Base-by-base conservation (phyloP, 64 coral and sea anemone genomes). In the Actinia tenebrosa region DNA sequence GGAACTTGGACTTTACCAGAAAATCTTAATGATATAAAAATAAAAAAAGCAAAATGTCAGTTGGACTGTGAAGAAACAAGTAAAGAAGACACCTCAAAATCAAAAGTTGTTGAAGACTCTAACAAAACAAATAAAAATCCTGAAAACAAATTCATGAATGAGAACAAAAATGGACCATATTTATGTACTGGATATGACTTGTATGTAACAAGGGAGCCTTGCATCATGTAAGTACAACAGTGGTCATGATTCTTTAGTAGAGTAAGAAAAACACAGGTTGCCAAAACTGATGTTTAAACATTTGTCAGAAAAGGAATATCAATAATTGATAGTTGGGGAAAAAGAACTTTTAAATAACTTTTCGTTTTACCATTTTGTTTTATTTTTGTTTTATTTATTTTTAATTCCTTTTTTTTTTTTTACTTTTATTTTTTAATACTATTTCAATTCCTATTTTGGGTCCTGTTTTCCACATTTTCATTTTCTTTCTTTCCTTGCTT, bases 141-240 rank as follows among this genome's bases (percentile, higher is more conserved):
- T 5, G 69, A 75, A 75, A 75, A 3, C 10, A 75, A 14, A 42
- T 30, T 15, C 22, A 37, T 30, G 7, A 27, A 75, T 14, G 27
- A 13, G 2, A 30, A 52, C 26, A 91, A 93, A 26, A 77, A 78
- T 47, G 71, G 58, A 58, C 82, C 93, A 54, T 99, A 99, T 83
- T 61, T 99, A 23, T 95, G 97, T 53, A 99, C 97, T 86, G 97
- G 97, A 93, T 99, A 95, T 91, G 97, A 99, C 72, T 59, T 99
- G 10, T 99, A 99, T 84, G 68, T 93, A 19, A 99, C 97, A 56
- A 92, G 89, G 50, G 97, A 99, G 45, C 97, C 97, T 22, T 99
- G 97, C 87, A 78, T 86, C 60, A 99, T 99, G 97, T 99, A 89
- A 95, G 97, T 91, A 45, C 69, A 42, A 27, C 3, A 75, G 10